Evolutionary conservation across 1,140 invertebrate species (phyloP), one percentile per base, ranked within the genome.

Genomic region (Mycetomoellerius zeteki): DNA sequence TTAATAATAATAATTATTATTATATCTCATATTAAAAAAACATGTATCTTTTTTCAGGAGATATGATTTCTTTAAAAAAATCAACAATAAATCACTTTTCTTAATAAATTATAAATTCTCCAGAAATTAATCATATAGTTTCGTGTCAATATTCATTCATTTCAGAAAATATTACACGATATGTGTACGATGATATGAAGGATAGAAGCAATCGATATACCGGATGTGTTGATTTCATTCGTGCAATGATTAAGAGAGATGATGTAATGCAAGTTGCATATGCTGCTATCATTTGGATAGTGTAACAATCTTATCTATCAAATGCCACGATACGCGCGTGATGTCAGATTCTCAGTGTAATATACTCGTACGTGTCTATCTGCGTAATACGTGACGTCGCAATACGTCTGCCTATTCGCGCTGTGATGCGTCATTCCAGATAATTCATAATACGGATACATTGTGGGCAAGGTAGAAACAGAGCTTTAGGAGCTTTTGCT

Each of bases 301-400:
- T 73, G 19, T 73, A 84, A 84, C n/a, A 69, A 84, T 84, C 80
- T 73, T 84, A 84, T 82, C 80, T 73, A 73, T 75, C 80, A 84
- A 84, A 84, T 84, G 80, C 72, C 80, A 64, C 24, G 24, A 19
- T 73, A 73, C n/a, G 80, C 69, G 37, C 69, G 80, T 84, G 67
- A 75, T 73, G 80, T 75, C 69, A 73, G 37, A 60, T 33, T 75
- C 80, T 75, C 69, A 19, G 54, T 73, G 80, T 50, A 75, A 84
- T 84, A 84, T 62, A 84, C 69, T 75, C 80, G 69, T 60, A 60
- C 80, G 69, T 84, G 69, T 84, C 80, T 60, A 73, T 73, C 69
- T 50, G 19, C 69, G 69, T 50, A 60, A 73, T 73, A 75, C 80
- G 80, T 84, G 80, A 84, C 71, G 69, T 75, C 54, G 69, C 80